Conservation (phyloP, 64 coral and sea anemone genomes). For the Astreopora myriophthalma region DNA sequence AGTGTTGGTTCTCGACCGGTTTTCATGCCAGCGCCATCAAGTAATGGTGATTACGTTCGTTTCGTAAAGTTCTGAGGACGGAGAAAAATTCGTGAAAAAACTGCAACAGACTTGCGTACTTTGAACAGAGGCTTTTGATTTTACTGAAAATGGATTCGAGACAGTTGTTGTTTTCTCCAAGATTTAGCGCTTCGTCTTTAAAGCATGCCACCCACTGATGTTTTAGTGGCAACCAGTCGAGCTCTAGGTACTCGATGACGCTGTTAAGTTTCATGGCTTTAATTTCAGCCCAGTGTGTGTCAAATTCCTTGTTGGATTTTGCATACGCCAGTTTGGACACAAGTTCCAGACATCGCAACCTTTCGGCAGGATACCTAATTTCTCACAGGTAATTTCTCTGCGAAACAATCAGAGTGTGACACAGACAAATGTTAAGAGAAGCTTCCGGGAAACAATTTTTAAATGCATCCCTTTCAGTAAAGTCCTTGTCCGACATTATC, state of each 20-base stretch:
- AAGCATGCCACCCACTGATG: constrained; percentile 69
- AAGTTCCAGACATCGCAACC: constrained; percentile 36
- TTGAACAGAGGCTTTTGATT: constrained; percentile 64
- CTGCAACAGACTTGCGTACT: constrained; percentile 43
- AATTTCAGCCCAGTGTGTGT: not conserved
- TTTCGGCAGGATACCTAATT: constrained; percentile 46
- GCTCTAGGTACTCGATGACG: constrained; percentile 42
- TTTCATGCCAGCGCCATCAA: constrained; percentile 25
- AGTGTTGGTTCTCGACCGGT: not conserved
- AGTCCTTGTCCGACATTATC: constrained; percentile 57
- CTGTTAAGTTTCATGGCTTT: constrained; percentile 45
- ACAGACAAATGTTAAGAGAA: constrained; percentile 14
- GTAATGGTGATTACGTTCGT: constrained; percentile 39
- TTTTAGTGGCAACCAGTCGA: constrained; percentile 69
- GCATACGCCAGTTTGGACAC: not conserved
- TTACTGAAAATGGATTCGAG: constrained; percentile 40
- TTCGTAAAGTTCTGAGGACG: constrained; percentile 22
- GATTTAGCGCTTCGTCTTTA: constrained; percentile 53
- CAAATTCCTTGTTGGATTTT: constrained; percentile 5
- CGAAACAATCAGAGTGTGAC: constrained; percentile 3
- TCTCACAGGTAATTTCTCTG: constrained; percentile 51
- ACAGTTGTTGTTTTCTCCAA: constrained; percentile 59
- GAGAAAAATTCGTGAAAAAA: constrained; percentile 41
- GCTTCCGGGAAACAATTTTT: constrained; percentile 32
- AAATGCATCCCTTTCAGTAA: constrained; percentile 37